These are phyloP conservation scores for Polydrusus pterygomalis DNA, from an alignment of 2,888 invertebrate genomes.

Conservation along the genomic window DNA sequence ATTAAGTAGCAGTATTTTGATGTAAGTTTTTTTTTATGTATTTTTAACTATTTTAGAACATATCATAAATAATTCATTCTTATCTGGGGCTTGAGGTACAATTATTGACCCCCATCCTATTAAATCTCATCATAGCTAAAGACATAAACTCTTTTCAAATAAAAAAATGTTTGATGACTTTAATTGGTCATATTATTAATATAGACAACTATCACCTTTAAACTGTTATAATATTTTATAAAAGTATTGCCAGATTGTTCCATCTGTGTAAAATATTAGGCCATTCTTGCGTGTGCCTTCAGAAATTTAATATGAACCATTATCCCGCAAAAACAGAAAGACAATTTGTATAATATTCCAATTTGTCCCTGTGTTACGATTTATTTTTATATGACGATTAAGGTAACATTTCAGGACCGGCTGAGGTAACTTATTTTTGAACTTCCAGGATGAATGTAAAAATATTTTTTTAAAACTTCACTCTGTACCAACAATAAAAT, in stretches of 20 bases:
- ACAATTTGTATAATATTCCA: slow-evolving; percentile 38
- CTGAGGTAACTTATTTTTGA: not conserved
- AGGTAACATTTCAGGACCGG: slow-evolving; percentile 24
- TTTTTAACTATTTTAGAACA: too few relatives aligned
- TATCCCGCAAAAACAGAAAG: slow-evolving; percentile 34
- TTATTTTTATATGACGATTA: slow-evolving; percentile 34
- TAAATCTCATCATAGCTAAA: too few relatives aligned
- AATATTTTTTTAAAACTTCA: too few relatives aligned
- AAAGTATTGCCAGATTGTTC: slow-evolving; percentile 16
- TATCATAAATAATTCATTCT: too few relatives aligned
- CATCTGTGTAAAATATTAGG: slow-evolving; percentile 6
- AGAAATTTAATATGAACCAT: slow-evolving; percentile 39
- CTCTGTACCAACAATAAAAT: too few relatives aligned
- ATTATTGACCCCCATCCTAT: too few relatives aligned
- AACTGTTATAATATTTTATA: not conserved
- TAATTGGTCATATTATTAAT: too few relatives aligned
- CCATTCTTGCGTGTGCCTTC: slow-evolving; percentile 13
- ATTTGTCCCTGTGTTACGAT: slow-evolving; percentile 38
- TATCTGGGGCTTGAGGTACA: too few relatives aligned
- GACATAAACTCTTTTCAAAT: too few relatives aligned
- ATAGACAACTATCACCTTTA: not conserved
- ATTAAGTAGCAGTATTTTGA: too few relatives aligned
- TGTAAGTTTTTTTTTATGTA: too few relatives aligned
- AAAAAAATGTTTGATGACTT: too few relatives aligned
- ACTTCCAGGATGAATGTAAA: not conserved